These are phyloP conservation scores for Vesta saturnalis DNA, from an alignment of 2,888 invertebrate genomes.

Conservation along the genomic window DNA sequence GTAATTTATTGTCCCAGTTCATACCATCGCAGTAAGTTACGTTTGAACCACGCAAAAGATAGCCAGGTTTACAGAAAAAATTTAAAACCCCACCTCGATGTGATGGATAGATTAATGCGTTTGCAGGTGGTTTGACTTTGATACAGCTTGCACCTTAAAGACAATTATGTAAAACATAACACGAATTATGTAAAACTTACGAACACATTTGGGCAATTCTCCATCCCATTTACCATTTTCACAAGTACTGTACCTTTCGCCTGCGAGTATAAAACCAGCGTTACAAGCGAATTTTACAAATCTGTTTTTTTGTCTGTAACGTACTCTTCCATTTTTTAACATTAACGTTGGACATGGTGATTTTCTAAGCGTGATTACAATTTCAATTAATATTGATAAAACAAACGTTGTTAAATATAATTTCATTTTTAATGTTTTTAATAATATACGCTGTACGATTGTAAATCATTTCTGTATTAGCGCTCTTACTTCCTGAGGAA, in stretches of 20 bases:
- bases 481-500: constrained; percentile 34
- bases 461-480: constrained; percentile 19
- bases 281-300: constrained; percentile 71
- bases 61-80: constrained; percentile 75
- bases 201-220: constrained; percentile 74
- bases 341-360: constrained; percentile 47
- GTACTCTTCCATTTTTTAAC: constrained; percentile 52
- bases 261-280: constrained; percentile 70
- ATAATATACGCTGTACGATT: too few relatives aligned
- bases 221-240: constrained; percentile 77
- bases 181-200: constrained; percentile 68
- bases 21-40: constrained; percentile 77
- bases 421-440: too few relatives aligned
- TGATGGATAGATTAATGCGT: constrained; percentile 66
- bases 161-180: neutral
- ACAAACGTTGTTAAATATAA: neutral
- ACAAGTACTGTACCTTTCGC: constrained; percentile 77
- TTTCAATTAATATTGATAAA: constrained; percentile 6
- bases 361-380: neutral
- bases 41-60: constrained; percentile 67
- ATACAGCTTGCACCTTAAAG: constrained; percentile 69
- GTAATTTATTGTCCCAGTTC: constrained; percentile 75
- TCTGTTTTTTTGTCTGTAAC: constrained; percentile 62
- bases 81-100: constrained; percentile 68
- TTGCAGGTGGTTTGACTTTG: constrained; percentile 59